These are phyloP conservation scores for Aramus guarauna DNA, from an alignment of 2,113 vertebrate genomes.

Conservation along the genomic window DNA sequence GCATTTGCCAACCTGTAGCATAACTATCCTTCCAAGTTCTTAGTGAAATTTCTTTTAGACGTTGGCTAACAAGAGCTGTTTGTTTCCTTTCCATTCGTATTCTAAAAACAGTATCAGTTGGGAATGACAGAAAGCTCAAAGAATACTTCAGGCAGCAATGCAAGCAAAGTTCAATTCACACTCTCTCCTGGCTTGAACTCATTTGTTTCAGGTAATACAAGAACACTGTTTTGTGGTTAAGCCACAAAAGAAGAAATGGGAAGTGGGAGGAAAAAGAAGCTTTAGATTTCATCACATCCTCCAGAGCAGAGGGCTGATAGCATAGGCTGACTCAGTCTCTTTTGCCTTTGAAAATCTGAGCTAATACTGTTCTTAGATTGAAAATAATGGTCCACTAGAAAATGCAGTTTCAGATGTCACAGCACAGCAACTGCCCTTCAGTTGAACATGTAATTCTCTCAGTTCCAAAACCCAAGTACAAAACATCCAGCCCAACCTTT, in stretches of 20 bases:
- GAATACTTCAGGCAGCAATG: background rate
- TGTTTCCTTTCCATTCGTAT: background rate
- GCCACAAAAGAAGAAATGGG: background rate
- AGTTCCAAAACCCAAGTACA: background rate
- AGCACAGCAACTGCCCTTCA: background rate
- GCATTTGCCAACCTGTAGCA: background rate
- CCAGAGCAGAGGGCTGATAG: background rate
- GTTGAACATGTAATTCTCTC: background rate
- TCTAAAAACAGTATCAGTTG: background rate
- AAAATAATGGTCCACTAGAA: background rate
- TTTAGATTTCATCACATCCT: background rate
- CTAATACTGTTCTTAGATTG: background rate
- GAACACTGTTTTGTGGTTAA: background rate
- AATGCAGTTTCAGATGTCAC: background rate
- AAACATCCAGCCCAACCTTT: background rate
- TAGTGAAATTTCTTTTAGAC: background rate
- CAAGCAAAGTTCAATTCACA: background rate
- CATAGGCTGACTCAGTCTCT: background rate
- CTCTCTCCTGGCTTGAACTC: background rate
- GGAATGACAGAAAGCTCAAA: background rate
- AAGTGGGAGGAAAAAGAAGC: background rate
- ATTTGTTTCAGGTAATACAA: background rate
- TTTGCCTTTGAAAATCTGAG: background rate
- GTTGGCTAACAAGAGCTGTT: background rate
- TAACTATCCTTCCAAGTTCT: background rate